Evolutionary conservation across 2,113 vertebrate species (phyloP).

Genomic region (Hoplias malabaricus): DNA sequence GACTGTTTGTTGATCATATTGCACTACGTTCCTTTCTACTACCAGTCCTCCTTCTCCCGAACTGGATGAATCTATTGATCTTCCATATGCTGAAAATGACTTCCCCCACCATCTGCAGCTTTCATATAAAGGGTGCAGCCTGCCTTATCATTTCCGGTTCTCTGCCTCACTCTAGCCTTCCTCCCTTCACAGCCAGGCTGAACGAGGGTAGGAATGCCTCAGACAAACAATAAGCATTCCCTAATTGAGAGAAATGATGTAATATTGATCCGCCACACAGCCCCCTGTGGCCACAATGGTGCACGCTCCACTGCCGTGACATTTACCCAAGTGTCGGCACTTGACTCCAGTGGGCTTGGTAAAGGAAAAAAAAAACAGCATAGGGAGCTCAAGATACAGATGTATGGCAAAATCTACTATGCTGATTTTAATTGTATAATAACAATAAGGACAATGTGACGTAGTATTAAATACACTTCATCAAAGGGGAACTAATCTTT

Average conservation of each 20-base stretch:
- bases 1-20: not conserved
- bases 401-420: not conserved
- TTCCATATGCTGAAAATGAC: not conserved
- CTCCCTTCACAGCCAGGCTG: conserved; percentile 51
- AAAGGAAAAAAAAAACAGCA: conserved; percentile 23
- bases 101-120: not conserved
- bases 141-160: not conserved
- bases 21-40: not conserved
- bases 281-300: conserved; percentile 57
- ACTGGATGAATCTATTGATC: not conserved
- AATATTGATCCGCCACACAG: conserved; percentile 64
- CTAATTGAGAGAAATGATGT: conserved; percentile 71
- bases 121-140: not conserved
- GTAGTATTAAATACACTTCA: too few relatives aligned
- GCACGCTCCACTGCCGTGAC: conserved; percentile 57
- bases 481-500: too few relatives aligned
- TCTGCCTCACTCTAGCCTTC: conserved; percentile 28
- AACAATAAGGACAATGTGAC: too few relatives aligned
- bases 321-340: conserved; percentile 63
- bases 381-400: not conserved
- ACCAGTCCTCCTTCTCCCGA: not conserved
- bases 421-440: not conserved
- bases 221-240: conserved; percentile 68
- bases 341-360: not conserved
- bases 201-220: conserved; percentile 60